Evolutionary conservation across 2,888 invertebrate genomes (phyloP).

Genomic region (Eupithecia exiguata): DNA sequence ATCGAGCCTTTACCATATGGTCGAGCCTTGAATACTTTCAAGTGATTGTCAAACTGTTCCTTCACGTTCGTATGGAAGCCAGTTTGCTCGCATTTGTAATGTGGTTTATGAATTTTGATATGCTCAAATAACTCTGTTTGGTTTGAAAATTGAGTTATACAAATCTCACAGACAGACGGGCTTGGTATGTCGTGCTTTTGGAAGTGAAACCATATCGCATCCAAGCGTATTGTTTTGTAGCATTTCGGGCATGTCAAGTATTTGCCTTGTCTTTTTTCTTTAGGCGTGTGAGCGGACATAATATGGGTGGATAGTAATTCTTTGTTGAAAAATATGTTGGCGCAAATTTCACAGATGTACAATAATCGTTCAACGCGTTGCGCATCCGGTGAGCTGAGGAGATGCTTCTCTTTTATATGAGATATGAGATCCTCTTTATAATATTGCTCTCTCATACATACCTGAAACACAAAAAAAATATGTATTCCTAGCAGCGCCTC

Average conservation of each 20-base stretch:
- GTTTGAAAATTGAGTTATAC: conserved; percentile 47
- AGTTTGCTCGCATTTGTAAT: conserved; percentile 57
- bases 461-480: conserved; percentile 53
- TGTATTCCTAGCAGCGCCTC: too few species aligned
- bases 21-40: conserved; percentile 24
- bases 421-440: conserved; percentile 38
- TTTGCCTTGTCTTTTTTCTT: background rate
- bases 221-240: conserved; percentile 5
- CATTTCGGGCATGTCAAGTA: conserved; percentile 57
- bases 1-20: background rate
- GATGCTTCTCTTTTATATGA: conserved; percentile 60
- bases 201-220: conserved; percentile 55
- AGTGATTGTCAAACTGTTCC: conserved; percentile 47
- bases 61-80: conserved; percentile 46
- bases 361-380: conserved; percentile 57
- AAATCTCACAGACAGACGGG: conserved; percentile 58
- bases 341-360: conserved; percentile 62
- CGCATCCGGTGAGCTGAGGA: conserved; percentile 55
- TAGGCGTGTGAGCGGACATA: conserved; percentile 34
- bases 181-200: conserved; percentile 53
- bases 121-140: conserved; percentile 47
- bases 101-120: conserved; percentile 46
- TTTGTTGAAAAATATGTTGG: conserved; percentile 66
- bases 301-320: conserved; percentile 53
- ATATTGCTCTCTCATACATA: conserved; percentile 51